phyloP scores from a whole-genome alignment of 2,113 vertebrate species.

The Gadus chalcogrammus region DNA sequence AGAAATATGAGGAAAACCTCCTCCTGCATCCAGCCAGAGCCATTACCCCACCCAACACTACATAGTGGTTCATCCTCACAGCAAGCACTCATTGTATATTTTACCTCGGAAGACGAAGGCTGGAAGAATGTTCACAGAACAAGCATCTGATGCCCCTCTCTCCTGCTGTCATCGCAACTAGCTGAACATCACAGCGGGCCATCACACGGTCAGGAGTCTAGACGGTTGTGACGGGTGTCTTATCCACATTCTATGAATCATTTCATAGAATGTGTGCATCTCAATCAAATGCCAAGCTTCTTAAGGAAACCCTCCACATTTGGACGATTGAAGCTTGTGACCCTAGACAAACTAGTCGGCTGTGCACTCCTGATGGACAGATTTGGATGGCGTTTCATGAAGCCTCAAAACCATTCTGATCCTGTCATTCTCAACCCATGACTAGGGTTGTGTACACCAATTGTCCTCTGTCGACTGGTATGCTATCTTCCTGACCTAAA shows the following conservation, averaged over 20 bases:
- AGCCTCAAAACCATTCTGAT: constrained; percentile 9
- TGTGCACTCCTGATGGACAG: constrained; percentile 10
- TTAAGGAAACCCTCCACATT: constrained; percentile 11
- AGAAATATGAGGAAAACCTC: constrained; percentile 5
- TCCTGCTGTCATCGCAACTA: constrained; percentile 8
- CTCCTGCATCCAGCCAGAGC: neutral
- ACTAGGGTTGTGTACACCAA: constrained; percentile 9
- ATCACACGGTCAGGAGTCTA: constrained; percentile 3
- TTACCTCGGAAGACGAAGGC: constrained; percentile 3
- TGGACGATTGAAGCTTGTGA: constrained; percentile 8
- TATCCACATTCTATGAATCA: constrained; percentile 12
- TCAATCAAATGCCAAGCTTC: constrained; percentile 11
- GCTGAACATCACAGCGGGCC: neutral
- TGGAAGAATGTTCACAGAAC: constrained; percentile 8
- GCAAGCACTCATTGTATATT: neutral
- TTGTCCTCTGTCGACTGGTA: neutral
- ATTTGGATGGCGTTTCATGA: constrained; percentile 17
- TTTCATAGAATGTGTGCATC: constrained; percentile 9
- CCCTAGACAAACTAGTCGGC: constrained; percentile 11
- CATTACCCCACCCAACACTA: neutral
- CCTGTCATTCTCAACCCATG: constrained; percentile 10
- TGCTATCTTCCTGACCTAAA: constrained; percentile 5
- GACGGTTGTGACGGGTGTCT: constrained; percentile 2
- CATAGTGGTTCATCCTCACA: neutral
- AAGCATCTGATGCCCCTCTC: neutral